A percentile compares a stretch with the other conserved stretches of the same genome.
phyloP scores from a whole-genome alignment of 2,888 invertebrate genomes.

The Drosophila paucipuncta region DNA sequence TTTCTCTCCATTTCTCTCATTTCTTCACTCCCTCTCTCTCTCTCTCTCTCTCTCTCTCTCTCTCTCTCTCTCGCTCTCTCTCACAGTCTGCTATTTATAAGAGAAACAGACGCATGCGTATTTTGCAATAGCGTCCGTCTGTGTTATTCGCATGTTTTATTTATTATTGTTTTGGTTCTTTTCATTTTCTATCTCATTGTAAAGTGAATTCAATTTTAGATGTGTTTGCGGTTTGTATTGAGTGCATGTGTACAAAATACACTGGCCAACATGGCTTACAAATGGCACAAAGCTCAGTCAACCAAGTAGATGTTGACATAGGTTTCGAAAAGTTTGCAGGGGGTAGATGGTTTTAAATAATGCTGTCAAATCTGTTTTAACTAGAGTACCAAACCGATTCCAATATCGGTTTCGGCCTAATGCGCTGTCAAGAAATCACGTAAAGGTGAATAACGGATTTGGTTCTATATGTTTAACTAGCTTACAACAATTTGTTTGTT shows the following conservation, averaged over 20 bases:
- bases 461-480: neutral
- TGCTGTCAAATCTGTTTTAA: neutral
- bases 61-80: neutral
- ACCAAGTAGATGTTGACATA: constrained; percentile 3
- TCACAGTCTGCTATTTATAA: constrained; percentile 21
- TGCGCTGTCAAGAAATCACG: neutral
- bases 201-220: constrained; percentile 61
- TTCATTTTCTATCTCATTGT: constrained; percentile 14
- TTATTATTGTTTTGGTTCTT: constrained; percentile 56
- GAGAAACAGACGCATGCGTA: constrained; percentile 62
- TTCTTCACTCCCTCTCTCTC: neutral
- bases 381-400: neutral
- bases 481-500: neutral
- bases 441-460: neutral
- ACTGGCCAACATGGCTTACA: constrained; percentile 24
- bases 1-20: constrained; percentile 19
- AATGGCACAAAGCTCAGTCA: neutral
- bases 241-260: constrained; percentile 14
- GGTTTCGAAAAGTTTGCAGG: neutral
- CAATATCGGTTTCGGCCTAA: neutral
- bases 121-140: constrained; percentile 27
- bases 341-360: neutral
- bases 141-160: constrained; percentile 45
- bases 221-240: constrained; percentile 56
- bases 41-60: neutral